Percentiles rank a stretch among this genome's conserved stretches.
Conservation (phyloP, 1,140 invertebrate genomes). For the Pseudachorutes palmiensis region DNA sequence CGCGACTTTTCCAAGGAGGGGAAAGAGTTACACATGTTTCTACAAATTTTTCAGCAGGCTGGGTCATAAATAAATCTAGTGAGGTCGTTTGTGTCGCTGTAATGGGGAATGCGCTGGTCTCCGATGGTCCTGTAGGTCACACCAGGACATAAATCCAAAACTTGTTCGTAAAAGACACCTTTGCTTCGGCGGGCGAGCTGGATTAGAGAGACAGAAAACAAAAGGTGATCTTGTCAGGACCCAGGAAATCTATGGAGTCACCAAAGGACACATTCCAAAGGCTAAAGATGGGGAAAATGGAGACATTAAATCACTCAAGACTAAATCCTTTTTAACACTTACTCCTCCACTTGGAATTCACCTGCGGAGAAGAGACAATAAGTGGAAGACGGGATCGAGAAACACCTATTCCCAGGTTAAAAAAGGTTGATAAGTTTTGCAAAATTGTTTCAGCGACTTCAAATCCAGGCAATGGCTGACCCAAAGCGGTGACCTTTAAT, state of each 20-base stretch:
- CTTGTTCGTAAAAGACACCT: not conserved
- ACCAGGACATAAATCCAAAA: not conserved
- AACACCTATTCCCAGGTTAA: not conserved
- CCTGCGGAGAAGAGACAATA: not conserved
- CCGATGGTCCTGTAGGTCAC: not conserved
- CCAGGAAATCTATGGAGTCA: not conserved
- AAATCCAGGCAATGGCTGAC: no score
- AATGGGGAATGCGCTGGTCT: no score
- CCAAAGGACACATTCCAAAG: not conserved
- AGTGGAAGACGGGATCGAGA: not conserved
- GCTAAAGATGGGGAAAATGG: not conserved
- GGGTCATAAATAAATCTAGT: constrained; percentile 5
- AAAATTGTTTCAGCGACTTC: no score
- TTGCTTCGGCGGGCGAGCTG: not conserved
- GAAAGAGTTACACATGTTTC: constrained; percentile 9
- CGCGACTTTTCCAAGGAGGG: constrained; percentile 5
- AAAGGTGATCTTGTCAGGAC: not conserved
- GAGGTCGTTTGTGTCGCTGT: not conserved
- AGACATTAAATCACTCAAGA: constrained; percentile 6
- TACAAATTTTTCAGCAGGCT: not conserved
- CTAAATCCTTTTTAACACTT: constrained; percentile 4
- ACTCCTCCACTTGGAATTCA: not conserved
- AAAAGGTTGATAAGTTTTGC: no score
- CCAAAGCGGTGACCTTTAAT: no score
- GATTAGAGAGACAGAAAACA: not conserved